Evolutionary conservation across 2,113 vertebrate genomes (phyloP).

Genomic region (Bufo gargarizans): DNA sequence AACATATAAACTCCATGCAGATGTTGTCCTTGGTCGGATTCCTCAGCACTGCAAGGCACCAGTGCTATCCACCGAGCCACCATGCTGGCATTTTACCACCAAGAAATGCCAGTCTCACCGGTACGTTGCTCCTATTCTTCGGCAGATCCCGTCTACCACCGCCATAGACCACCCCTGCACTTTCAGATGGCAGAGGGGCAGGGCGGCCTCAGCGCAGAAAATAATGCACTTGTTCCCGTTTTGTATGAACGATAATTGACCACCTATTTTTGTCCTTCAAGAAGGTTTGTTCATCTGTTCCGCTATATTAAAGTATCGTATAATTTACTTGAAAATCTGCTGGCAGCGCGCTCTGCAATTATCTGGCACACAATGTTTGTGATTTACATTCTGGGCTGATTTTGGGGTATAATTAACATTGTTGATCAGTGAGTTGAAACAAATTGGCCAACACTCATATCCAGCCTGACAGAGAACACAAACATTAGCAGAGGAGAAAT

Average conservation of each 20-base stretch:
- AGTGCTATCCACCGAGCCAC: no score
- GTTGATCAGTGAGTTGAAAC: conserved; percentile 53
- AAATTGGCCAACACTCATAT: conserved; percentile 57
- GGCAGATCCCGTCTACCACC: background rate
- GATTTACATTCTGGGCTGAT: conserved; percentile 54
- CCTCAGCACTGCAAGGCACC: no score
- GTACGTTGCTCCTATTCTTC: background rate
- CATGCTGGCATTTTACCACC: no score
- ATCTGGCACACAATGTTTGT: conserved; percentile 47
- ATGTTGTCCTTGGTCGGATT: no score
- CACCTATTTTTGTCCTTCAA: conserved; percentile 45
- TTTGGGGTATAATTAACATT: conserved; percentile 57
- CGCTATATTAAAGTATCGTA: conserved; percentile 51
- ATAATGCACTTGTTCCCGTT: conserved; percentile 34
- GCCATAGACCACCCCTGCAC: background rate
- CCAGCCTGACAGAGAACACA: conserved; percentile 45
- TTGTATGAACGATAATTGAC: conserved; percentile 12
- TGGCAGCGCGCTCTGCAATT: conserved; percentile 50
- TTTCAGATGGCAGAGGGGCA: background rate
- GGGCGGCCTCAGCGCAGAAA: background rate
- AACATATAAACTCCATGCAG: no score
- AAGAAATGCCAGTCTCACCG: no score
- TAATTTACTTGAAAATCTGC: conserved; percentile 54
- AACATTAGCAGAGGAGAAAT: conserved; percentile 47
- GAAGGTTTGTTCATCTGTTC: conserved; percentile 49